Base-by-base conservation (phyloP, 1,140 invertebrate species). In the Bathynomus jamesi region DNA sequence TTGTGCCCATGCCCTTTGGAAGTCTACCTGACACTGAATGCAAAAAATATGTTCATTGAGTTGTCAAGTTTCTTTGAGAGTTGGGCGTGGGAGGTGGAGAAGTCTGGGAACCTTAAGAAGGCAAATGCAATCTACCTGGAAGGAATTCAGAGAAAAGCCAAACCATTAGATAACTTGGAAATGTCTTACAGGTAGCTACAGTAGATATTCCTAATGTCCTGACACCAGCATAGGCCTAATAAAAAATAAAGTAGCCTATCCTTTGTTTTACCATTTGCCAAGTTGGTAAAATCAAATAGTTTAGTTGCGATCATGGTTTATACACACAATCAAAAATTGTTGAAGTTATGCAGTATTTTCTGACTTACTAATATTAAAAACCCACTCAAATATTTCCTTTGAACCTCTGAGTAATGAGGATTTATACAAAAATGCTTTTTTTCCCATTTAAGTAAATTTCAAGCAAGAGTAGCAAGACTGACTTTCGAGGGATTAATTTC, bases 81-180 rank as follows among this genome's bases (percentile, higher is more conserved):
- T 11, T 84, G 83, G 82, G 80, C 83, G 1, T 78, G 74, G 67
- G 71, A 78, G 32, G 68, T 83, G 63, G 83, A 84, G 72, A 73
- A 78, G 5, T 32, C 73, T 3, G 81, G 81, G 11, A 83, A 82
- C 76, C 76, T 70, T n/a, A 83, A 81, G 71, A 80, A 80, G 75
- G 83, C 83, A 7, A 80, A 83, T 78, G 65, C 76, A 27, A 79
- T 84, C 11, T 82, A 79, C 73, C 65, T 73, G 10, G 78, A 82
- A 67, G 83, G 82, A 10, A 63, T 83, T 3, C 61, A 76, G 25
- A 69, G 70, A 67, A 76, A 73, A 53, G 81, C 81, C 17, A 61
- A 82, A 62, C 82, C 83, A 1, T 32, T 77, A 13, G 78, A 80
- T 64, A 24, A 63, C 3, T 74, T 83, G 28, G 65, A 78, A 46